These are phyloP conservation scores for Drosophila quinaria DNA, from an alignment of 2,888 invertebrate genomes.

Conservation along the genomic window DNA sequence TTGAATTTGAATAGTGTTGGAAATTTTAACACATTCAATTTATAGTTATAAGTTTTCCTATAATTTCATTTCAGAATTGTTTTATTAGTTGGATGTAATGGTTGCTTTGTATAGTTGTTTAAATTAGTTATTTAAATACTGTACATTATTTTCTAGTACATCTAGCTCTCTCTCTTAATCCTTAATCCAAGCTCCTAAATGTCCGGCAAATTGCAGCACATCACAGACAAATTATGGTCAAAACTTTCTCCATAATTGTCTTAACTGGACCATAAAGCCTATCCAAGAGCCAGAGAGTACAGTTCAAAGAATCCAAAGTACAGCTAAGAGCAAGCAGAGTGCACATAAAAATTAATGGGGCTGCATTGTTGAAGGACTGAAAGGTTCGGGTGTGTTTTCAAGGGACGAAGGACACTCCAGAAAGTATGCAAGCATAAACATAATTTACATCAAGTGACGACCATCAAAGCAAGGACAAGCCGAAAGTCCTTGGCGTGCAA, in stretches of 20 bases:
- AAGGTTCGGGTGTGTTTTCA: not conserved
- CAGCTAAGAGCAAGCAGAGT: slow-evolving; percentile 17
- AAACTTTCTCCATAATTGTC: slow-evolving; percentile 51
- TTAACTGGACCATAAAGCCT: slow-evolving; percentile 47
- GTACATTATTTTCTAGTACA: slow-evolving; percentile 13
- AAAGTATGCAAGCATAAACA: slow-evolving; percentile 71
- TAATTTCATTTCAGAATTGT: not conserved
- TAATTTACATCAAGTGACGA: slow-evolving; percentile 65
- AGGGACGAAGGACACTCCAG: slow-evolving; percentile 8
- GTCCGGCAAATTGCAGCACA: slow-evolving; percentile 36
- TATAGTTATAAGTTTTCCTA: not conserved
- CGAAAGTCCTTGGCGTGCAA: slow-evolving; percentile 50
- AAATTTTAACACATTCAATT: not conserved
- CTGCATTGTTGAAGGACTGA: slow-evolving; percentile 35
- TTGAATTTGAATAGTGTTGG: no score
- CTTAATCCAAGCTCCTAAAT: not conserved
- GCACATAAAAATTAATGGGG: slow-evolving; percentile 65
- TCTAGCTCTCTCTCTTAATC: slow-evolving; percentile 15
- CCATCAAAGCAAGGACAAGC: slow-evolving; percentile 47
- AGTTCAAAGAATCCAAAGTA: slow-evolving; percentile 4
- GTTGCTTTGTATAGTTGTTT: not conserved
- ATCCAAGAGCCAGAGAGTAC: slow-evolving; percentile 24
- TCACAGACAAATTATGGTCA: slow-evolving; percentile 26
- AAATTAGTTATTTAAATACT: not conserved
- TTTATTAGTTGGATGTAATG: not conserved